Base-by-base conservation (phyloP, 2,888 invertebrate genomes). In the Psylliodes chrysocephalus region DNA sequence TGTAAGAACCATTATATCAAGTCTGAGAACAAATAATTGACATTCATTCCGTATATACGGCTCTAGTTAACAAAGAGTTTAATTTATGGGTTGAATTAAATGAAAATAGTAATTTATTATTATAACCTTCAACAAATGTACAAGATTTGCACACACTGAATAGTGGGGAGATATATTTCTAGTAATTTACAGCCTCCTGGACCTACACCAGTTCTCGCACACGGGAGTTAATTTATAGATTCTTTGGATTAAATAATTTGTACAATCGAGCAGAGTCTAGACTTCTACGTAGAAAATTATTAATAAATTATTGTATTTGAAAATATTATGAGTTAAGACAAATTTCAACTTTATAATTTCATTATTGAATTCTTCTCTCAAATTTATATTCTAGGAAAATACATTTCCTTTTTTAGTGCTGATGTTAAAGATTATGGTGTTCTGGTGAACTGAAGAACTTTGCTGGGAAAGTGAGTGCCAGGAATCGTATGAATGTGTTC, bases 81-180 rank as follows among this genome's bases (percentile, higher is more conserved):
- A 67, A 67, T 68, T 68, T 60, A 68, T 65, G 54, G 56, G 38
- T 44, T 57, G 42, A 59, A 57, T 49, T 56, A 56, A 60, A 60
- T 66, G 51, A 55, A 63, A 66, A 63, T 56, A 44, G 53, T 54
- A 63, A 62, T 67, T 64, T 61, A 67, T 67, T 67, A 54, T 49
- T 52, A 51, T 49, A 59, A 62, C 67, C 67, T 67, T 67, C 56
- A 60, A 49, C 49, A 56, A 63, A 63, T 47, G 52, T 46, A 56
- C 63, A 44, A 60, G 66, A 44, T 55, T 55, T 55, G 55, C 46
- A 55, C 55, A 46, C 19, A 19, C 28, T 28, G 44, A 56, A 44
- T 46, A 14, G 46, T 46, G 46, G 55, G 33, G 55, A 56, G 40
- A 49, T 54, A 38, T 40, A 44, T 42, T 44, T 28, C 28, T 30